A percentile compares a stretch with the other conserved stretches of the same genome.
phyloP scores from a whole-genome alignment of 2,797 vertebrate genomes.

The Odontamblyopus rebecca region DNA sequence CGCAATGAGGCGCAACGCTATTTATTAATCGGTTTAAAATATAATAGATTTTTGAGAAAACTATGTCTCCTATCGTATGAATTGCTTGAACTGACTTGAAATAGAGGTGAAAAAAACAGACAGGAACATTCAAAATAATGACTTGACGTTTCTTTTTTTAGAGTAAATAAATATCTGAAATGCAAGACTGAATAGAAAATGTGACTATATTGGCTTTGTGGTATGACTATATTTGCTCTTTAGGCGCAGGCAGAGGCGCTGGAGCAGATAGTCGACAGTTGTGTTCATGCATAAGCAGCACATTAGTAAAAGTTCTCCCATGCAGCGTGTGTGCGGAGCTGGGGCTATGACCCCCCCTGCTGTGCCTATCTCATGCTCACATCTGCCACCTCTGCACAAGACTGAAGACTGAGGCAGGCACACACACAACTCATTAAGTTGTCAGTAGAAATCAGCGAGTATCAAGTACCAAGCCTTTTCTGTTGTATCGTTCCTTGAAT shows the following conservation, averaged over 20 bases:
- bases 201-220: constrained; percentile 11
- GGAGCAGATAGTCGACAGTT: constrained; percentile 53
- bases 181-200: background rate
- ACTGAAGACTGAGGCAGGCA: constrained; percentile 38
- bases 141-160: background rate
- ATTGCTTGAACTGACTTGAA: no score
- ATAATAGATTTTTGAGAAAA: no score
- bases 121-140: no score
- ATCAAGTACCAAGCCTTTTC: no score
- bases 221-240: constrained; percentile 24
- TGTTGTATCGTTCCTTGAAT: no score
- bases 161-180: background rate
- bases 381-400: constrained; percentile 62
- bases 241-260: background rate
- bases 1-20: background rate
- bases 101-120: no score
- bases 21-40: no score
- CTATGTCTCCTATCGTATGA: no score
- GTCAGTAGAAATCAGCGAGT: no score
- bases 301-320: constrained; percentile 66
- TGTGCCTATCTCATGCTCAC: constrained; percentile 57
- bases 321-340: constrained; percentile 58
- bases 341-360: constrained; percentile 62
- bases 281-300: constrained; percentile 63
- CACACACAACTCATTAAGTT: background rate